Conservation (phyloP, 2,113 vertebrate genomes). For the Regulus satrapa region DNA sequence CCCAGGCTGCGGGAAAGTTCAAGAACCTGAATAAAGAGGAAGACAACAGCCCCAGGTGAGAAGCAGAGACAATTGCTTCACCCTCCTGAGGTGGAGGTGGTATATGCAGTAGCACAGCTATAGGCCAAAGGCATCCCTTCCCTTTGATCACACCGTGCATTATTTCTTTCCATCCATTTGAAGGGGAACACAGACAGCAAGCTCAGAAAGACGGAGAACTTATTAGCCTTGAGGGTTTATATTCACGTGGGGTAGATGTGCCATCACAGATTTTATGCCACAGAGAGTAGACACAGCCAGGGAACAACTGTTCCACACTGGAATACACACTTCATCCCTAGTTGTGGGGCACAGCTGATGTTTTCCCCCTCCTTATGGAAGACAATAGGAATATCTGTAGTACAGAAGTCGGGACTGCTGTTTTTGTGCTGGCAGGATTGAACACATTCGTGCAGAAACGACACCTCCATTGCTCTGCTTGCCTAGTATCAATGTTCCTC, state of each 20-base stretch:
- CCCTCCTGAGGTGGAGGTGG: not conserved
- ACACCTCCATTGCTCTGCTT: not conserved
- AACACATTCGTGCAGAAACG: not conserved
- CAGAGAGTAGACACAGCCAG: not conserved
- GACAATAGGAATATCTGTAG: not conserved
- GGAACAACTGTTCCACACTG: not conserved
- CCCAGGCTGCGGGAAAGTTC: not conserved
- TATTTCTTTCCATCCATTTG: fast-evolving
- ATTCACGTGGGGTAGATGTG: not conserved
- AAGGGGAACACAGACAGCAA: not conserved
- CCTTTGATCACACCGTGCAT: fast-evolving
- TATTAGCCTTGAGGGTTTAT: not conserved
- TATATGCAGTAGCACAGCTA: not conserved
- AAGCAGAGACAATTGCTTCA: not conserved
- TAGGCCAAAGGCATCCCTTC: not conserved
- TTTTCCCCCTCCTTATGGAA: not conserved
- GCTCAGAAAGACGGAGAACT: not conserved
- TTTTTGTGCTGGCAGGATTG: not conserved
- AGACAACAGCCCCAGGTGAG: not conserved
- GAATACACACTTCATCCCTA: not conserved
- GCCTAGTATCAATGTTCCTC: not conserved
- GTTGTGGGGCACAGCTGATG: not conserved
- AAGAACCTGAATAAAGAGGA: not conserved
- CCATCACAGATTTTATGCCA: not conserved
- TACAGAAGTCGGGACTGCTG: not conserved